A percentile compares a stretch with the other conserved stretches of the same genome.
These are phyloP conservation scores for Cephus spinipes DNA, from an alignment of 2,888 invertebrate species.

Conservation along the genomic window DNA sequence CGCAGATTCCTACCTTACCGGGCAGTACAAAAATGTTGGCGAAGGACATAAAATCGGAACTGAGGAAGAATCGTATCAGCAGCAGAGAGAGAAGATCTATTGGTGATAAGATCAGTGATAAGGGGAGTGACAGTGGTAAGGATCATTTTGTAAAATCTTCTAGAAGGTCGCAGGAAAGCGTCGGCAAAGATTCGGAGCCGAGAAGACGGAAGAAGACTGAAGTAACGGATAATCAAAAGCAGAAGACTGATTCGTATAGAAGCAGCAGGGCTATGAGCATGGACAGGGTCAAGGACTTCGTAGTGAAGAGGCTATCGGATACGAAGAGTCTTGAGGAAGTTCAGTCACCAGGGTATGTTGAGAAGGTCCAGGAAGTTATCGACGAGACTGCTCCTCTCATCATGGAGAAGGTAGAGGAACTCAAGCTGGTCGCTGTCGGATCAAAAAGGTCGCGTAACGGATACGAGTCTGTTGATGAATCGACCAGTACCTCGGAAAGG, in stretches of 20 bases:
- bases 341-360: constrained; percentile 49
- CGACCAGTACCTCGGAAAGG: constrained; percentile 17
- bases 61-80: constrained; percentile 43
- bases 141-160: constrained; percentile 1
- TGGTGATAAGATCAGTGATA: not conserved
- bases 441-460: not conserved
- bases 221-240: constrained; percentile 13
- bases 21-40: constrained; percentile 30
- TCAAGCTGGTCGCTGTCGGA: constrained; percentile 37
- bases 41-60: constrained; percentile 46
- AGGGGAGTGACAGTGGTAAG: not conserved
- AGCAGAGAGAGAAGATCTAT: constrained; percentile 36
- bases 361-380: constrained; percentile 56
- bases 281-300: constrained; percentile 47
- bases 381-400: constrained; percentile 52
- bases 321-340: constrained; percentile 49
- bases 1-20: constrained; percentile 38
- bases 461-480: constrained; percentile 16
- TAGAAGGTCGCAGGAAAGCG: not conserved
- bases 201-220: constrained; percentile 17
- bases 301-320: constrained; percentile 41
- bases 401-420: constrained; percentile 48
- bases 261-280: constrained; percentile 32
- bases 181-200: not conserved
- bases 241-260: constrained; percentile 8